phyloP scores from a whole-genome alignment of 2,797 vertebrate species.

The Ceyx erithaca region DNA sequence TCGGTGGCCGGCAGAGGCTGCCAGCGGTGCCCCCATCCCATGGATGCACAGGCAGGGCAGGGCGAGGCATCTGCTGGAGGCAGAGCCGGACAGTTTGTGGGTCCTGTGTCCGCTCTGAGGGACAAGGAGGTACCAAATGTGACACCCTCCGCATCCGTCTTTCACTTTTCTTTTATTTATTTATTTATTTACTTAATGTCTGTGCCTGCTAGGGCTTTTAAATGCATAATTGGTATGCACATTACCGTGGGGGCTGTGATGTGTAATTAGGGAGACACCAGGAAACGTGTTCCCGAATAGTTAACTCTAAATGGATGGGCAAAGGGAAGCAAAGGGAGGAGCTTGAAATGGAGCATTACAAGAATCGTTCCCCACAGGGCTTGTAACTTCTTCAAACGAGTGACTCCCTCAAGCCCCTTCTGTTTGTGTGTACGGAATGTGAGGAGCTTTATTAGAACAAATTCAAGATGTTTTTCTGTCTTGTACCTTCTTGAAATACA shows the following conservation, averaged over 20 bases:
- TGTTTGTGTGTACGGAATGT: background rate
- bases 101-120: background rate
- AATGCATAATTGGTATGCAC: background rate
- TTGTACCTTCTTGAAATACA: background rate
- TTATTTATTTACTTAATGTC: background rate
- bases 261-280: background rate
- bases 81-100: background rate
- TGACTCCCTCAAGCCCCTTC: background rate
- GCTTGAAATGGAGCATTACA: background rate
- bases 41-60: background rate
- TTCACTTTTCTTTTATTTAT: background rate
- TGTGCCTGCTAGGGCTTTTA: background rate
- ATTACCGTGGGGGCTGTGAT: accelerated
- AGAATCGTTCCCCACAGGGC: background rate
- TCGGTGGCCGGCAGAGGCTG: background rate
- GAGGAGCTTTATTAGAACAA: background rate
- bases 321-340: background rate
- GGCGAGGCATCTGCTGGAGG: background rate
- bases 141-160: background rate
- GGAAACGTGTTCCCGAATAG: background rate
- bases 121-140: background rate
- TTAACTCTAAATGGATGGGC: background rate
- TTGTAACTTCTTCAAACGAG: background rate
- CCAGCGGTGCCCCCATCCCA: background rate
- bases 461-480: background rate